Percentiles rank a stretch among this genome's conserved stretches.
These are phyloP conservation scores for Corbicula japonica DNA, from an alignment of 2,888 invertebrate genomes.

Conservation along the genomic window DNA sequence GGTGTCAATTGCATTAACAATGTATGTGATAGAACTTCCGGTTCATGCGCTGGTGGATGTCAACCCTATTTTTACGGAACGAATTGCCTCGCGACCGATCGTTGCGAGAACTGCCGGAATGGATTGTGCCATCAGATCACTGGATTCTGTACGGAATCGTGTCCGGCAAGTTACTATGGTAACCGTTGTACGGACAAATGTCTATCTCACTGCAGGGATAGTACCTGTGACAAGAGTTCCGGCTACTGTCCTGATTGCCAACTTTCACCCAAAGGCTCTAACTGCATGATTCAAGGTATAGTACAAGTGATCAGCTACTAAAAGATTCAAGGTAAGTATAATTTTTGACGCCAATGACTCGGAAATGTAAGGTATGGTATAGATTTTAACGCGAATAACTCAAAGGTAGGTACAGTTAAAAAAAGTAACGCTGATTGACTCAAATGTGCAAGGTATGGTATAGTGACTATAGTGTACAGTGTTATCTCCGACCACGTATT, in stretches of 20 bases:
- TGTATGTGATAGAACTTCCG: slow-evolving; percentile 22
- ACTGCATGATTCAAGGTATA: slow-evolving; percentile 46
- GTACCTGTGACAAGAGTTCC: slow-evolving; percentile 30
- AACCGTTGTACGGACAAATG: slow-evolving; percentile 34
- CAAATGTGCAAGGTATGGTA: no score
- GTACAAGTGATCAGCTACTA: no score
- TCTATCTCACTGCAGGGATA: slow-evolving; percentile 34
- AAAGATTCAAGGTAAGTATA: no score
- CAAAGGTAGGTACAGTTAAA: no score
- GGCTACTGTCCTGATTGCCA: slow-evolving; percentile 49
- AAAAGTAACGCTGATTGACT: no score
- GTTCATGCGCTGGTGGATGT: slow-evolving; percentile 42
- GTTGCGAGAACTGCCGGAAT: slow-evolving; percentile 37
- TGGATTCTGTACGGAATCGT: slow-evolving; percentile 35
- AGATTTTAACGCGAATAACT: no score
- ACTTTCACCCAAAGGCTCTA: slow-evolving; percentile 35
- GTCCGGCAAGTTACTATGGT: slow-evolving; percentile 37
- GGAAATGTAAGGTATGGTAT: no score
- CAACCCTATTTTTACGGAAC: slow-evolving; percentile 22
- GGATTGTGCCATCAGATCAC: slow-evolving; percentile 31
- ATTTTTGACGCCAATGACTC: no score
- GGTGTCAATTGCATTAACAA: slow-evolving; percentile 23
- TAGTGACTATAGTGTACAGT: no score
- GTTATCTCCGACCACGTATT: no score
- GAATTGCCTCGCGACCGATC: slow-evolving; percentile 8